Conservation (phyloP, 2,888 invertebrate species). For the Thymelicus lineola region DNA sequence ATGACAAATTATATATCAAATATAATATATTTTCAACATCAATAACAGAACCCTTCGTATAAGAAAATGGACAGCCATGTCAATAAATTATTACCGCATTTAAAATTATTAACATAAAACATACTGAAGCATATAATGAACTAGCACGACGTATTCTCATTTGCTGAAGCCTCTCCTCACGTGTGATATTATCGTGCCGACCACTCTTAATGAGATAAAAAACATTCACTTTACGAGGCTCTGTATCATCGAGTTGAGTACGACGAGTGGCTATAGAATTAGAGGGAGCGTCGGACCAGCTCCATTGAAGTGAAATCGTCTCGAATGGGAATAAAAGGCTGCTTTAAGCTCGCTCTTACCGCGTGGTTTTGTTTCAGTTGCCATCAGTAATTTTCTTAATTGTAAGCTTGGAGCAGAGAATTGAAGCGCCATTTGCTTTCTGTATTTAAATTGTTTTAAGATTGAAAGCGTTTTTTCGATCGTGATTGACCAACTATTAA, state of each 20-base stretch:
- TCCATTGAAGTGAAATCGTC: constrained; percentile 32
- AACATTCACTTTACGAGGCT: constrained; percentile 3
- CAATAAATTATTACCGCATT: no score
- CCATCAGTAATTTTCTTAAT: constrained; percentile 63
- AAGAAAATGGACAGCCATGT: no score
- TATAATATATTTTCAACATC: no score
- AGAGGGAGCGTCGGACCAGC: constrained; percentile 19
- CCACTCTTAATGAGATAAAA: constrained; percentile 10
- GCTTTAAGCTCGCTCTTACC: constrained; percentile 41
- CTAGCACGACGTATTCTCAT: background rate
- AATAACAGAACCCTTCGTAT: no score
- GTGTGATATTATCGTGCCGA: constrained; percentile 1
- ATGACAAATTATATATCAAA: no score
- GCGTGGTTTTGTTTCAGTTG: constrained; percentile 56
- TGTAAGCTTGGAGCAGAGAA: constrained; percentile 53
- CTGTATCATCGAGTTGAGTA: constrained; percentile 4
- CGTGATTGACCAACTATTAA: background rate
- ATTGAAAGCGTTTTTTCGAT: background rate
- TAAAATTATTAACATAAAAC: no score
- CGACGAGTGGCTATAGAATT: constrained; percentile 23
- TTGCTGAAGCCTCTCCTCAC: background rate
- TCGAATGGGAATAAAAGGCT: constrained; percentile 23
- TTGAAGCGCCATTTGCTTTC: constrained; percentile 30
- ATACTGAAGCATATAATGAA: no score
- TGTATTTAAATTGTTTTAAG: constrained; percentile 3